phyloP scores from a whole-genome alignment of 1,140 invertebrate species.

The Drosophila albomicans region DNA sequence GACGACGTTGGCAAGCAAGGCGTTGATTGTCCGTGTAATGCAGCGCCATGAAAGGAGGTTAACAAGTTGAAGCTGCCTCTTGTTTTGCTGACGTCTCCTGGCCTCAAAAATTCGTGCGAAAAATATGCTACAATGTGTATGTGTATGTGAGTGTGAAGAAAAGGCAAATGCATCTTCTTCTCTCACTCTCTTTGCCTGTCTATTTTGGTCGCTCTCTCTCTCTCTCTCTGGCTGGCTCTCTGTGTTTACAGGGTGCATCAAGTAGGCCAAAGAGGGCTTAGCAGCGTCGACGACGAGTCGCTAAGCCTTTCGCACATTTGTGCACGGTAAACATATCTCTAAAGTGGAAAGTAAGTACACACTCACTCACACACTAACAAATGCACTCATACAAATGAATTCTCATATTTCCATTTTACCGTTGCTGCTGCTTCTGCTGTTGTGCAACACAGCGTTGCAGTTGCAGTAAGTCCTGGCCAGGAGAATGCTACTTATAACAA shows the following conservation, averaged over 20 bases:
- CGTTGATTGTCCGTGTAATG: conserved; percentile 75
- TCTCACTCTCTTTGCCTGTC: not conserved
- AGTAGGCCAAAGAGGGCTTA: conserved; percentile 71
- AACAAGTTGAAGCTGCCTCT: conserved; percentile 71
- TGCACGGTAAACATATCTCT: conserved; percentile 70
- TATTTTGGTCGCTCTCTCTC: not conserved
- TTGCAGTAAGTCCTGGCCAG: conserved; percentile 13
- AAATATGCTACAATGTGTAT: conserved; percentile 49
- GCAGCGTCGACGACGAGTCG: conserved; percentile 50
- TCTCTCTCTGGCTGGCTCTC: not conserved
- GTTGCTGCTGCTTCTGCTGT: conserved; percentile 12
- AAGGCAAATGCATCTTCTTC: not conserved
- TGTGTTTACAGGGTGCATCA: conserved; percentile 46
- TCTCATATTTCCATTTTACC: conserved; percentile 53
- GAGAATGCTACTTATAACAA: conserved; percentile 34
- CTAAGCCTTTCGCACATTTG: conserved; percentile 55
- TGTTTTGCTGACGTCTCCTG: conserved; percentile 52
- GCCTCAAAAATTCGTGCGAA: conserved; percentile 51
- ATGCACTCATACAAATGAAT: conserved; percentile 1
- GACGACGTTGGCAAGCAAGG: conserved; percentile 41
- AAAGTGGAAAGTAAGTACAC: conserved; percentile 58
- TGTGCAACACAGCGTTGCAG: conserved; percentile 20
- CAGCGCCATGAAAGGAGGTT: conserved; percentile 68
- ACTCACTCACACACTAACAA: not conserved
- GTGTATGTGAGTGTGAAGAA: not conserved